These are phyloP conservation scores for Charadrius vociferus DNA, from an alignment of 2,113 vertebrate genomes.

Conservation along the genomic window DNA sequence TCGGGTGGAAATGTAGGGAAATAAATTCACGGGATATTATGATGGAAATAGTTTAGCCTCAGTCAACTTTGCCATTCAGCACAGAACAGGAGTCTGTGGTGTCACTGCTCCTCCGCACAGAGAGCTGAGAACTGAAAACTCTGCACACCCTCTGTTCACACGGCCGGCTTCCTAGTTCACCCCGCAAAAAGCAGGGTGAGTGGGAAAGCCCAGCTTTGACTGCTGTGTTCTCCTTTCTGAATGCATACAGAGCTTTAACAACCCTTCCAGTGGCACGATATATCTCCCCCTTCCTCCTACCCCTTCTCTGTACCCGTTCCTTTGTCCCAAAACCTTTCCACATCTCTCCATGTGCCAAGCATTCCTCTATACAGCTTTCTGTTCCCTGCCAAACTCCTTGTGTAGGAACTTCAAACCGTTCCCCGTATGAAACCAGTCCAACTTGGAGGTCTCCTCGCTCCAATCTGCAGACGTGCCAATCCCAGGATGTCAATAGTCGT, in stretches of 20 bases:
- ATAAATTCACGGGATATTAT: slow-evolving; percentile 8
- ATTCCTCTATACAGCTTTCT: not conserved
- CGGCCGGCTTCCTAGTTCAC: not conserved
- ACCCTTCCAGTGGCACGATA: not conserved
- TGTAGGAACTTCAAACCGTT: not conserved
- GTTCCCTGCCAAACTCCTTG: not conserved
- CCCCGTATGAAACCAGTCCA: not conserved
- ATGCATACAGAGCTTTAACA: not conserved
- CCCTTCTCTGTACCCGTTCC: not conserved
- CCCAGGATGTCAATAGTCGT: not conserved
- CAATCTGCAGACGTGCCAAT: not conserved
- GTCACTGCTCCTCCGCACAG: not conserved
- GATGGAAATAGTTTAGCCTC: slow-evolving; percentile 21
- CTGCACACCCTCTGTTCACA: not conserved
- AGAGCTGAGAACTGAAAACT: not conserved
- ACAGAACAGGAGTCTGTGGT: not conserved
- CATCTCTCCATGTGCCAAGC: not conserved
- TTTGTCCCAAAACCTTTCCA: not conserved
- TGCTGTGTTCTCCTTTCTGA: not conserved
- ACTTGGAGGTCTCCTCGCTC: not conserved
- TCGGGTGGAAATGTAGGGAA: not conserved
- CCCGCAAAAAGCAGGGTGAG: not conserved
- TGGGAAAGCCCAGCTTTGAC: not conserved
- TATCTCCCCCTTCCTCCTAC: not conserved
- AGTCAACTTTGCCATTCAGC: not conserved